phyloP scores from a whole-genome alignment of 2,797 vertebrate species.

The Poecilia picta region DNA sequence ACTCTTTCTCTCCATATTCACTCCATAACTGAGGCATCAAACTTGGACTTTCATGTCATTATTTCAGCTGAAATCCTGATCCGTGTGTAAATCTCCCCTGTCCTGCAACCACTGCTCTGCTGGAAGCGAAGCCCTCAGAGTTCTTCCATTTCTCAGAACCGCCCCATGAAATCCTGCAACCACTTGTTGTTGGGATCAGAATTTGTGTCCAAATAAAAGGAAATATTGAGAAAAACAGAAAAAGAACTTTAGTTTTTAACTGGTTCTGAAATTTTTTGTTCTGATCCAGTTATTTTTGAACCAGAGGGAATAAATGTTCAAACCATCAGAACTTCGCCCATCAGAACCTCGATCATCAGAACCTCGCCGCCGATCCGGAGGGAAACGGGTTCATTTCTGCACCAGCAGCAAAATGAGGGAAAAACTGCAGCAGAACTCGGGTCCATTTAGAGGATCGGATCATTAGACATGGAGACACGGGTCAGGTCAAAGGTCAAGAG shows the following conservation, averaged over 20 bases:
- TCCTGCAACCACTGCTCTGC: background rate
- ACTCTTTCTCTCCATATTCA: background rate
- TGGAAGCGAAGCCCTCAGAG: background rate
- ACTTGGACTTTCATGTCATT: background rate
- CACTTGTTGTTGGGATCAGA: slow-evolving; percentile 2
- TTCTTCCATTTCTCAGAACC: slow-evolving; percentile 6
- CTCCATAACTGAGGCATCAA: background rate
- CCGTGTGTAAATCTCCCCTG: background rate
- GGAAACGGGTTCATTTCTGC: background rate
- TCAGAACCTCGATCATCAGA: background rate
- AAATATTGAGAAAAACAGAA: background rate
- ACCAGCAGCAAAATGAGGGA: no score
- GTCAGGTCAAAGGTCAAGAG: background rate
- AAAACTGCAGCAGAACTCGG: no score
- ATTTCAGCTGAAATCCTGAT: background rate
- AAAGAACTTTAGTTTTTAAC: background rate
- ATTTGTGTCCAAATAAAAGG: background rate
- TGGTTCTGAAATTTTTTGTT: background rate
- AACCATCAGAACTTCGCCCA: no score
- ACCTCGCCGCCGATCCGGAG: background rate
- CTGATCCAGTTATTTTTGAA: background rate
- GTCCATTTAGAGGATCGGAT: background rate
- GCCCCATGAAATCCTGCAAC: slow-evolving; percentile 1
- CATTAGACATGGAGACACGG: background rate
- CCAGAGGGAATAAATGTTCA: no score